Percentiles rank a stretch among this genome's conserved stretches.
These are phyloP conservation scores for Urocynchramus pylzowi DNA, from an alignment of 2,113 vertebrate species.

Conservation along the genomic window DNA sequence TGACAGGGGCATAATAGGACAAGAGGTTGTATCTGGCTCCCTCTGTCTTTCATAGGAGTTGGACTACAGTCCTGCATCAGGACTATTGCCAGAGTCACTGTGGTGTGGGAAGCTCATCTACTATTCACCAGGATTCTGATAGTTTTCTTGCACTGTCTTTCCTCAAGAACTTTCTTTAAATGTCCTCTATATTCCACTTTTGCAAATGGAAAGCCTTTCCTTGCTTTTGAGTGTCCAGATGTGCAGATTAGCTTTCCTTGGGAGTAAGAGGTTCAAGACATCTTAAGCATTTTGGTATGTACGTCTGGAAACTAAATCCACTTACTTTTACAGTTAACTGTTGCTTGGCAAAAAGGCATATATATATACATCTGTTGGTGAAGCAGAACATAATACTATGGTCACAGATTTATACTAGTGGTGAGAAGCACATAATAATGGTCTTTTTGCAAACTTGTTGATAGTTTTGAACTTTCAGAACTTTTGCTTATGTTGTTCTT, in stretches of 20 bases:
- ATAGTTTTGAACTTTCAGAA: neutral
- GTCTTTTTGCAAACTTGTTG: neutral
- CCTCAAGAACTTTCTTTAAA: neutral
- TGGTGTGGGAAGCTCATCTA: neutral
- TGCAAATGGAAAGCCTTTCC: neutral
- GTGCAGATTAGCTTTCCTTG: neutral
- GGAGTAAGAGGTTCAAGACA: neutral
- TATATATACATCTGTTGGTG: neutral
- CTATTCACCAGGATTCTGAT: neutral
- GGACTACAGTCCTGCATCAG: neutral
- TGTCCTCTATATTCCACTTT: neutral
- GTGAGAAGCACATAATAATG: neutral
- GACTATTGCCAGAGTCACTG: neutral
- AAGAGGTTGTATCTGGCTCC: neutral
- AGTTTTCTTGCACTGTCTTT: neutral
- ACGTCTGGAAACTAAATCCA: neutral
- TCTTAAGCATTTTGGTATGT: neutral
- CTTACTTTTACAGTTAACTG: neutral
- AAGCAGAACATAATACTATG: neutral
- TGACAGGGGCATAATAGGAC: neutral
- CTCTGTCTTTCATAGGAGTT: neutral
- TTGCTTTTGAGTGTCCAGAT: neutral
- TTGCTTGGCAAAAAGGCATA: neutral
- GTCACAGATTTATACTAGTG: neutral
- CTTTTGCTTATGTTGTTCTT: neutral